Evolutionary conservation across 2,113 vertebrate species (phyloP).

Genomic region (Tachysurus fulvidraco): DNA sequence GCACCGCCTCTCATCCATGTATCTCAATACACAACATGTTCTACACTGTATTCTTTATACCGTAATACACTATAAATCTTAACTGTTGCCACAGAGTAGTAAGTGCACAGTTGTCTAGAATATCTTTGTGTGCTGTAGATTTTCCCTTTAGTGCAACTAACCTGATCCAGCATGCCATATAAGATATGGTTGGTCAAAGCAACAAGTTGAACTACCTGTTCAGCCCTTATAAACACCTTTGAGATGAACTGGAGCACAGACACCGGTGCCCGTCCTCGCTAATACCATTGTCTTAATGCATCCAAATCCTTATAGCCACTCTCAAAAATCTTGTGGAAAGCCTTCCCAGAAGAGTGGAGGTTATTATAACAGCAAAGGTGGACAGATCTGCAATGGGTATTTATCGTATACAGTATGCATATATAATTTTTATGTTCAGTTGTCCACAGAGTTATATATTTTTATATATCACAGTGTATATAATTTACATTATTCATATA

Average conservation of each 20-base stretch:
- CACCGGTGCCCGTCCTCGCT: neutral
- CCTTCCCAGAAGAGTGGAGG: neutral
- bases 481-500: neutral
- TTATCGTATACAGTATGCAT: neutral
- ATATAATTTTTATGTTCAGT: neutral
- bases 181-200: neutral
- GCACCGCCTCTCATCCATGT: neutral
- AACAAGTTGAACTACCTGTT: neutral
- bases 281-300: neutral
- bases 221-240: neutral
- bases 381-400: neutral
- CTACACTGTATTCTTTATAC: neutral
- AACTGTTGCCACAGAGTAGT: neutral
- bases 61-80: neutral
- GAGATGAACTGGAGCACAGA: neutral
- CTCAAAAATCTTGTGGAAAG: neutral
- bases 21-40: neutral
- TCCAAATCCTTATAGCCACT: neutral
- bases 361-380: neutral
- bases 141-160: neutral
- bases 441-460: neutral
- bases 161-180: neutral
- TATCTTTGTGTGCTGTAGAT: neutral
- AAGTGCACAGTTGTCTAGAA: neutral
- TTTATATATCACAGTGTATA: neutral